Base-by-base conservation (phyloP, 2,888 invertebrate genomes). In the Syritta pipiens region DNA sequence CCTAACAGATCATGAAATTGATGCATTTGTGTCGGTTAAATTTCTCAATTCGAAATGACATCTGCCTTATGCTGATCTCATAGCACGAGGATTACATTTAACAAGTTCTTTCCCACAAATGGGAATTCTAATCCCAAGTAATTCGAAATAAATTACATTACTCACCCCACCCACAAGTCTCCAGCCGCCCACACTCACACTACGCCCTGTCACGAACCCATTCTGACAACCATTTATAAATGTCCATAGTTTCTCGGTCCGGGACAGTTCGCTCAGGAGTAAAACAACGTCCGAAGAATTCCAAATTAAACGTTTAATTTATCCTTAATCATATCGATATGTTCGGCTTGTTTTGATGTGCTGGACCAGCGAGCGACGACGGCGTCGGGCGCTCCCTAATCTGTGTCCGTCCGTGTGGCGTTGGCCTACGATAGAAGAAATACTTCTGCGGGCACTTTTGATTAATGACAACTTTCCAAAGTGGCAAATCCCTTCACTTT, bases 401-500 rank as follows among this genome's bases (percentile, higher is more conserved):
- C 22, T 51, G 30, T 19, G 26, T 10, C 12, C 12, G 12, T 62
- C 30, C 30, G 46, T 5, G 10, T 14, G 42, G n/a, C 17, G 28
- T 30, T 42, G 55, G 74, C 24, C 17, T 57, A 71, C 5, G 17
- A 0, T 17, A 37, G 9, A 17, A 37, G 14, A 76, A 63, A 67
- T 17, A 71, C 59, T 72, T 72, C 46, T 9, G 48, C 59, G 48
- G n/a, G n/a, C 35, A 65, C 65, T 72, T 63, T 59, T 77, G 77
- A 77, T 77, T 77, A 72, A 77, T 77, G 77, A 71, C 76, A 76
- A 62, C 55, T 69, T 76, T 69, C 42, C 53, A 46, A 76, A 76
- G 76, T 76, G 62, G 65, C 72, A 77, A 77, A 65, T 60, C 72
- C 72, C 60, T 77, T 77, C 72, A 53, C 72, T 77, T 60, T 72